Evolutionary conservation across 2,113 vertebrate genomes (phyloP).

Genomic region (Syngnathus floridae): DNA sequence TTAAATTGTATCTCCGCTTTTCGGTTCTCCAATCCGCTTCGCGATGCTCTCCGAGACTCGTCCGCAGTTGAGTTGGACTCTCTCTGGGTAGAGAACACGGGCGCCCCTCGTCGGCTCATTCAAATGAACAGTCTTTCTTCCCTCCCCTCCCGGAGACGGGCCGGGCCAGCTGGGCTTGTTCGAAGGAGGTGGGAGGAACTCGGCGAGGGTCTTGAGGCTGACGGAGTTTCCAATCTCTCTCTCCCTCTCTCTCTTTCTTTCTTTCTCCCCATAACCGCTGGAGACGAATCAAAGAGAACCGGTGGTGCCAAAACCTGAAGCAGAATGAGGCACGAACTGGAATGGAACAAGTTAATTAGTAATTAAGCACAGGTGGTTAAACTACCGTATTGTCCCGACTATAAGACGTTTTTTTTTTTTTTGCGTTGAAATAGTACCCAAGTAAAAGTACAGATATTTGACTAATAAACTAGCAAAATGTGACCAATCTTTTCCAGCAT

Average conservation of each 20-base stretch:
- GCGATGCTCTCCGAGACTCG: background rate
- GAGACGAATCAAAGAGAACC: conserved; percentile 34
- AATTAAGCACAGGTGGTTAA: conserved; percentile 28
- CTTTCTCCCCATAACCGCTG: conserved; percentile 43
- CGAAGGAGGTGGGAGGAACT: conserved; percentile 23
- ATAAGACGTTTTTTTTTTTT: too few relatives aligned
- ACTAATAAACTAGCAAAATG: too few relatives aligned
- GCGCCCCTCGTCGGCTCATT: conserved; percentile 5
- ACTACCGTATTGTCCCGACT: too few relatives aligned
- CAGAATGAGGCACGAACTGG: conserved; percentile 60
- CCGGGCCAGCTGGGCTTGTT: conserved; percentile 6
- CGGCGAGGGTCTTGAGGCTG: conserved; percentile 47
- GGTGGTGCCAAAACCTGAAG: conserved; percentile 67
- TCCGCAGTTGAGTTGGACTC: background rate
- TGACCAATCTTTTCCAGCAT: too few relatives aligned
- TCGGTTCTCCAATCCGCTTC: background rate
- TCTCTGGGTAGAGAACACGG: background rate
- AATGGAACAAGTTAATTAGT: conserved; percentile 64
- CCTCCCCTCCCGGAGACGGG: background rate
- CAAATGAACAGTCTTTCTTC: background rate
- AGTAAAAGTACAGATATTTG: too few relatives aligned
- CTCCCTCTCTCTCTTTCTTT: conserved; percentile 1
- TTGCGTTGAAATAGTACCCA: too few relatives aligned
- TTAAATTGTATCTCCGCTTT: background rate
- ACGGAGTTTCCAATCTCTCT: conserved; percentile 58